These are phyloP conservation scores for Dromius quadrimaculatus DNA, from an alignment of 2,888 invertebrate species.

Conservation along the genomic window DNA sequence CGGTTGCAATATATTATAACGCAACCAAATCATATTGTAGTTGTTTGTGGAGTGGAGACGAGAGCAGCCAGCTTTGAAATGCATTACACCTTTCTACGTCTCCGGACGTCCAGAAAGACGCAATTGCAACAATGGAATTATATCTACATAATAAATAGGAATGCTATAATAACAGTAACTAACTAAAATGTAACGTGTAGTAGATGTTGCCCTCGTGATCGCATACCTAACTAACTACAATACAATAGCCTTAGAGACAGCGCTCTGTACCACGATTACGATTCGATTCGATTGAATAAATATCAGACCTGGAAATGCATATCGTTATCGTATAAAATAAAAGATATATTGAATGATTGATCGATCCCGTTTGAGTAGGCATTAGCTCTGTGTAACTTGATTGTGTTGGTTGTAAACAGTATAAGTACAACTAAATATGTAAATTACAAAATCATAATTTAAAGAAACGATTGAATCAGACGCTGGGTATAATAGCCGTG, in stretches of 20 bases:
- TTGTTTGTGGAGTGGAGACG: slow-evolving; percentile 48
- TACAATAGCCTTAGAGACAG: slow-evolving; percentile 52
- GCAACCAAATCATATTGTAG: slow-evolving; percentile 52
- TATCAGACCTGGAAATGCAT: slow-evolving; percentile 65
- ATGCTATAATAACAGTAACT: slow-evolving; percentile 31
- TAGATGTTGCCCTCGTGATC: slow-evolving; percentile 41
- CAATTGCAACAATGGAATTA: slow-evolving; percentile 26
- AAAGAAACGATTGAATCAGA: slow-evolving; percentile 55
- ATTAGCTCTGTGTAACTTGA: slow-evolving; percentile 66
- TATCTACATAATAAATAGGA: slow-evolving; percentile 16
- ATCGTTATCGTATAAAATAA: slow-evolving; percentile 65
- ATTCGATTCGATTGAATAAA: slow-evolving; percentile 12
- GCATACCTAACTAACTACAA: slow-evolving; percentile 50
- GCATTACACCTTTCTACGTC: neutral
- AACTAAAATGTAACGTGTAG: slow-evolving; percentile 29
- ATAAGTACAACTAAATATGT: slow-evolving; percentile 62
- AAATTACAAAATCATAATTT: slow-evolving; percentile 42
- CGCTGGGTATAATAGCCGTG: slow-evolving; percentile 54
- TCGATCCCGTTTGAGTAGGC: slow-evolving; percentile 58
- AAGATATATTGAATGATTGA: slow-evolving; percentile 49
- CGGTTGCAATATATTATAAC: slow-evolving; percentile 58
- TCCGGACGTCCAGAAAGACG: slow-evolving; percentile 47
- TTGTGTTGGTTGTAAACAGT: slow-evolving; percentile 65
- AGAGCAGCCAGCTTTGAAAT: slow-evolving; percentile 38
- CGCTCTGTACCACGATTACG: slow-evolving; percentile 50